A percentile compares a stretch with the other conserved stretches of the same genome.
Conservation (phyloP, 2,888 invertebrate species). For the Parochlus steinenii region DNA sequence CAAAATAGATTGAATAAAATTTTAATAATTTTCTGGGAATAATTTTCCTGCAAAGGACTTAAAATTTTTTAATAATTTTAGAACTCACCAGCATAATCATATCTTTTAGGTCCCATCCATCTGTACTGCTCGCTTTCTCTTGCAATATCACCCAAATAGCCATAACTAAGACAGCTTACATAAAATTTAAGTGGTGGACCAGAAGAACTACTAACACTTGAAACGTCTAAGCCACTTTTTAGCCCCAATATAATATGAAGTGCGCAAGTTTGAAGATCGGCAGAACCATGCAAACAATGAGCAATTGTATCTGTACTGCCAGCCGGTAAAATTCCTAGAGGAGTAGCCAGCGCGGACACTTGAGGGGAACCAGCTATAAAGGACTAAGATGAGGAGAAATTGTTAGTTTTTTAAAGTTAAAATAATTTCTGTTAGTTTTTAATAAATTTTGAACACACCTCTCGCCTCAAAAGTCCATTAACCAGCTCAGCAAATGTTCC, state of each 20-base stretch:
- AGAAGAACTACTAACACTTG: constrained; percentile 48
- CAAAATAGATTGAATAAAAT: not conserved
- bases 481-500: constrained; percentile 71
- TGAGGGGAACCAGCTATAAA: too few species aligned
- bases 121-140: constrained; percentile 62
- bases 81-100: constrained; percentile 52
- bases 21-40: constrained; percentile 1
- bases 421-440: not conserved
- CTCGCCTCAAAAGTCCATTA: constrained; percentile 46
- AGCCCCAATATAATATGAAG: constrained; percentile 68
- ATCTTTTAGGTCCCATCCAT: constrained; percentile 75
- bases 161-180: constrained; percentile 65
- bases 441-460: constrained; percentile 22
- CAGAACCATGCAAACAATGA: constrained; percentile 61
- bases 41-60: constrained; percentile 6
- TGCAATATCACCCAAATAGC: constrained; percentile 70
- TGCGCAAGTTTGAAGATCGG: constrained; percentile 63
- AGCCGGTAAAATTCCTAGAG: constrained; percentile 41
- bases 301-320: constrained; percentile 66
- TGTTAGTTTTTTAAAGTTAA: not conserved
- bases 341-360: too few species aligned
- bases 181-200: constrained; percentile 45
- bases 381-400: too few species aligned
- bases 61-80: not conserved
- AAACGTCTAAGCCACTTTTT: constrained; percentile 53